Percentiles rank a stretch among this genome's conserved stretches.
phyloP scores from a whole-genome alignment of 1,140 invertebrate genomes.

The Diplogasteroides magnus region DNA sequence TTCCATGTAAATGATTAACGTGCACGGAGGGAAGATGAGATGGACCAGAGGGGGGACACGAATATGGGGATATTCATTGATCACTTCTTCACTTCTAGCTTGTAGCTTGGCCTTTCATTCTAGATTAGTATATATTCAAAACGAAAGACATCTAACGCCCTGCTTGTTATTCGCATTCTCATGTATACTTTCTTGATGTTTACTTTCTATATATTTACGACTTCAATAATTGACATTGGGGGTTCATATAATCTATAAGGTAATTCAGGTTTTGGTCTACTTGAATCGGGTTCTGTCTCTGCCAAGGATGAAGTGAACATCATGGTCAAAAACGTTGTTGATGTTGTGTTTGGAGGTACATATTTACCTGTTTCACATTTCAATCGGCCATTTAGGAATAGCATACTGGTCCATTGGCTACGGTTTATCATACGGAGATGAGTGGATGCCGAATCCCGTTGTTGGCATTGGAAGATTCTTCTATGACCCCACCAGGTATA shows the following conservation, averaged over 20 bases:
- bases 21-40: too few species aligned
- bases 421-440: constrained; percentile 75
- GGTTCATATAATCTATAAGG: too few species aligned
- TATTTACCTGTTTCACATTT: background rate
- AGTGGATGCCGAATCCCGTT: constrained; percentile 64
- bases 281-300: constrained; percentile 83
- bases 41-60: too few species aligned
- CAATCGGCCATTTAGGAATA: constrained; percentile 61
- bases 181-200: background rate
- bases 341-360: constrained; percentile 72
- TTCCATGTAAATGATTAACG: too few species aligned
- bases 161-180: background rate
- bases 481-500: constrained; percentile 53
- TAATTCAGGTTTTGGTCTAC: constrained; percentile 76
- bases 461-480: constrained; percentile 62
- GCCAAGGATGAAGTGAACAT: constrained; percentile 89
- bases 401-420: constrained; percentile 91
- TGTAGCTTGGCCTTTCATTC: too few species aligned
- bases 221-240: background rate
- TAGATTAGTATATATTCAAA: too few species aligned
- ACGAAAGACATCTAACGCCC: constrained; percentile 31
- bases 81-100: too few species aligned
- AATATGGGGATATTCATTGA: too few species aligned
- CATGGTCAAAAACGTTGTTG: constrained; percentile 89
- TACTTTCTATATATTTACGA: background rate